A percentile compares a stretch with the other conserved stretches of the same genome.
These are phyloP conservation scores for Tapirus indicus DNA, from an alignment of 2,797 vertebrate genomes.

Conservation along the genomic window DNA sequence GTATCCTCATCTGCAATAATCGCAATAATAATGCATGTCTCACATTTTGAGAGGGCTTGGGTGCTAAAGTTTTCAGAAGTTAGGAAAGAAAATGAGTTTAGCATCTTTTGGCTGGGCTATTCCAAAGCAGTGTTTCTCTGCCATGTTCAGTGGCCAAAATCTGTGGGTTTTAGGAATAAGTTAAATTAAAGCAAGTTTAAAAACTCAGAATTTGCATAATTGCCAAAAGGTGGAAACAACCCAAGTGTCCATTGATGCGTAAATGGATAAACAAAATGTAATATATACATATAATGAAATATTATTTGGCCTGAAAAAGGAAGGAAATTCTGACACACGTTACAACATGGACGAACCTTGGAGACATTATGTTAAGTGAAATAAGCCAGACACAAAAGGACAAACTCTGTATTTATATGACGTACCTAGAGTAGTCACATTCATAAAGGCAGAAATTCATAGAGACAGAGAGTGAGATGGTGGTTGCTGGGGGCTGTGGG, in stretches of 20 bases:
- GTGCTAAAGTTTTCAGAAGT: neutral
- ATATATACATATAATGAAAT: neutral
- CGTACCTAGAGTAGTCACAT: neutral
- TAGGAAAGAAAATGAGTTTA: neutral
- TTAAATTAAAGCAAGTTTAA: constrained; percentile 28
- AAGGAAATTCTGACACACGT: neutral
- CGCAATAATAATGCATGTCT: neutral
- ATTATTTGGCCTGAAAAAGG: neutral
- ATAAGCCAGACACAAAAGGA: neutral
- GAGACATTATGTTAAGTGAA: neutral
- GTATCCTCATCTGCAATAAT: neutral
- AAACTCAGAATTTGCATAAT: neutral
- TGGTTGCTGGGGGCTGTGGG: neutral
- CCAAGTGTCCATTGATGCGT: neutral
- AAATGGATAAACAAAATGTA: neutral
- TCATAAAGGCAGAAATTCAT: neutral
- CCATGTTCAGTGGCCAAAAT: neutral
- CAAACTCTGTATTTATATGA: neutral
- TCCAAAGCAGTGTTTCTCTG: neutral
- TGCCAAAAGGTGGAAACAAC: neutral
- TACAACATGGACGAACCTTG: neutral
- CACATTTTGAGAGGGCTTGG: neutral
- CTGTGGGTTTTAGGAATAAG: neutral
- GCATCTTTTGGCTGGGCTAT: neutral
- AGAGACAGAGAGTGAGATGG: neutral